Conservation (phyloP, 2,113 vertebrate genomes). For the Scomber colias region DNA sequence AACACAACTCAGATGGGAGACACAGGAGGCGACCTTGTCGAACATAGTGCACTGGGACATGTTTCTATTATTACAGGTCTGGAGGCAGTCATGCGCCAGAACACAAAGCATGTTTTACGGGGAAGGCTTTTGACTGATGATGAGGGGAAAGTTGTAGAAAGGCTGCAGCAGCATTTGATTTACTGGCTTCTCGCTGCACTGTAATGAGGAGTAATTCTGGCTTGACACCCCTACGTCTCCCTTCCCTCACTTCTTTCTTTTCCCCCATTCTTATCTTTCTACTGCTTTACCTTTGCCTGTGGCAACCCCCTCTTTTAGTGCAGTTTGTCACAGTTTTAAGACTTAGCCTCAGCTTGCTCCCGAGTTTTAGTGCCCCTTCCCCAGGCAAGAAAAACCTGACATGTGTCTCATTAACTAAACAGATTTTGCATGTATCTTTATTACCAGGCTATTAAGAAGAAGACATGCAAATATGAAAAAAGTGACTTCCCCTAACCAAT, state of each 20-base stretch:
- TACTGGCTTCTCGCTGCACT: conserved; percentile 79
- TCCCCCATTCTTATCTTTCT: conserved; percentile 63
- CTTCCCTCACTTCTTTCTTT: conserved; percentile 50
- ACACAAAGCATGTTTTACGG: conserved; percentile 78
- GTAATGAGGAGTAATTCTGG: conserved; percentile 87
- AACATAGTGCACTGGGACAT: conserved; percentile 74
- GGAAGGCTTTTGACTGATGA: conserved; percentile 82
- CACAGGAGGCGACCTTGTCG: conserved; percentile 76
- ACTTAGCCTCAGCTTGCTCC: conserved; percentile 48
- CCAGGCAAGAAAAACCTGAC: conserved; percentile 72
- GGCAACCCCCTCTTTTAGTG: conserved; percentile 45
- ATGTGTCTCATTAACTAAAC: conserved; percentile 81
- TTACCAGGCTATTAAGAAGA: conserved; percentile 78
- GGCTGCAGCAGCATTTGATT: conserved; percentile 80
- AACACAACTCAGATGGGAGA: conserved; percentile 66
- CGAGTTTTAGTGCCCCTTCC: conserved; percentile 74
- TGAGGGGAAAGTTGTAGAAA: conserved; percentile 73
- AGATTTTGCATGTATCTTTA: conserved; percentile 82
- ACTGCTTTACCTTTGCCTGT: conserved; percentile 71
- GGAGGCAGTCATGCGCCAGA: conserved; percentile 74
- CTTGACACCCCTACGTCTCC: conserved; percentile 76
- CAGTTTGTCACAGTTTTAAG: conserved; percentile 74
- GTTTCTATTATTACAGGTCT: conserved; percentile 82
- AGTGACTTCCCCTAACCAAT: conserved; percentile 74
- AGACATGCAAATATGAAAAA: conserved; percentile 74